Percentiles rank a stretch among this genome's conserved stretches.
Conservation (phyloP, 2,888 invertebrate species). For the Coelogynopora nodosa region DNA sequence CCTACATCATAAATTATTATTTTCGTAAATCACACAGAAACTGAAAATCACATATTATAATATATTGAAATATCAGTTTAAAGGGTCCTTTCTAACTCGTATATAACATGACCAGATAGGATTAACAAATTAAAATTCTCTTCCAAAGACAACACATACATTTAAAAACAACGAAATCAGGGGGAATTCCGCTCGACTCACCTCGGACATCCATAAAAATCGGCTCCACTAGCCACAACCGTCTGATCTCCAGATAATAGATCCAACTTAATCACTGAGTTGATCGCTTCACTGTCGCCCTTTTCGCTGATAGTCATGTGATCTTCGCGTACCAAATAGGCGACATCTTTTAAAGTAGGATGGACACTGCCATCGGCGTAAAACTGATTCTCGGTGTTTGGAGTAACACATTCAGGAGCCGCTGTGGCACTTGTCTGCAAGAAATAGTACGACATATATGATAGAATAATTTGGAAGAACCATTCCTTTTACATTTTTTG, state of each 20-base stretch:
- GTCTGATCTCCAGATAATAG: neutral
- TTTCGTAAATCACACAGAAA: too few species aligned
- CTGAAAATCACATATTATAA: too few species aligned
- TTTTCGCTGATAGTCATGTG: conserved; percentile 45
- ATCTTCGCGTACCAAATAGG: conserved; percentile 47
- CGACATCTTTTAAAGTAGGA: neutral
- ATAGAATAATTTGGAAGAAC: conserved; percentile 2
- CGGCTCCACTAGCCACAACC: conserved; percentile 55
- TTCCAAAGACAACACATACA: too few species aligned
- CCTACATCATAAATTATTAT: too few species aligned
- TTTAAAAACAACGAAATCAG: too few species aligned
- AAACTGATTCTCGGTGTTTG: neutral
- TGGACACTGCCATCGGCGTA: neutral
- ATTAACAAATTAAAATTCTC: too few species aligned
- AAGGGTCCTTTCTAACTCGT: too few species aligned
- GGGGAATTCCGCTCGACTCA: too few species aligned
- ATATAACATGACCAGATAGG: too few species aligned
- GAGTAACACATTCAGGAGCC: neutral
- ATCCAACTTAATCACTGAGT: conserved; percentile 46
- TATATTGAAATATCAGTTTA: too few species aligned
- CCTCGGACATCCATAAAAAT: conserved; percentile 61
- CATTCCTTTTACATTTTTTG: too few species aligned
- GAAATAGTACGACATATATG: too few species aligned
- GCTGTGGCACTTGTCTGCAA: neutral
- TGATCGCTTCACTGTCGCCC: conserved; percentile 41